phyloP scores from a whole-genome alignment of 2,888 invertebrate genomes.

The Arrhopalites spinosus region DNA sequence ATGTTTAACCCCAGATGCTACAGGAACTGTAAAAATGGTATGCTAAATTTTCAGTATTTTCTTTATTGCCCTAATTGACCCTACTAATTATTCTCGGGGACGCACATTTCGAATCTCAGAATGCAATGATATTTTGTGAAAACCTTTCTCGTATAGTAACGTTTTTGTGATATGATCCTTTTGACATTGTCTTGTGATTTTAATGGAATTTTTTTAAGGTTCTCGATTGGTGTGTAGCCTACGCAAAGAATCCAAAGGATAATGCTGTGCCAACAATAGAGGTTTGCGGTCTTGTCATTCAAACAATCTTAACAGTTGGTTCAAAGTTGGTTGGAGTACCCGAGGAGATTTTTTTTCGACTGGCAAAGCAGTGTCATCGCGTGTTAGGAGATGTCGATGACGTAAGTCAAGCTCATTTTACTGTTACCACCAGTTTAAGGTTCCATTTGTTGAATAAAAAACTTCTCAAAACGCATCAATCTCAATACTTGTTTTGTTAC shows the following conservation, averaged over 20 bases:
- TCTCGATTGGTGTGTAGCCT: conserved; percentile 17
- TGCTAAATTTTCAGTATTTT: neutral
- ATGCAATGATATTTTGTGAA: too few species aligned
- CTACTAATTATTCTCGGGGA: too few species aligned
- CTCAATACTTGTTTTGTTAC: neutral
- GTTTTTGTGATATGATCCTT: too few species aligned
- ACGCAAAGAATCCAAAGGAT: conserved; percentile 7
- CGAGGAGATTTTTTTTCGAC: conserved; percentile 28
- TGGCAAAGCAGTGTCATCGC: conserved; percentile 37
- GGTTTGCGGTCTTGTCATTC: conserved; percentile 22
- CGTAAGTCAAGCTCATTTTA: conserved; percentile 11
- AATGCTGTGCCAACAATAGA: conserved; percentile 14
- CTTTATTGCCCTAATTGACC: too few species aligned
- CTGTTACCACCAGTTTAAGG: too few species aligned
- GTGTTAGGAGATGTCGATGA: conserved; percentile 36
- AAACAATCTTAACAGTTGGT: conserved; percentile 25
- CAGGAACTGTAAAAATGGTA: neutral
- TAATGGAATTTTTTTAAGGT: conserved; percentile 3
- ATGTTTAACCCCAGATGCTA: conserved; percentile 29
- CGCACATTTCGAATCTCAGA: too few species aligned
- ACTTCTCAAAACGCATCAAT: neutral
- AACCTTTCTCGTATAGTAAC: too few species aligned
- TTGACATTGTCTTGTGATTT: too few species aligned
- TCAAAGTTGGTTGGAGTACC: conserved; percentile 16
- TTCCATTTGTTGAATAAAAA: too few species aligned